Base-by-base conservation (phyloP, 1,140 invertebrate species). In the Halesus radiatus region DNA sequence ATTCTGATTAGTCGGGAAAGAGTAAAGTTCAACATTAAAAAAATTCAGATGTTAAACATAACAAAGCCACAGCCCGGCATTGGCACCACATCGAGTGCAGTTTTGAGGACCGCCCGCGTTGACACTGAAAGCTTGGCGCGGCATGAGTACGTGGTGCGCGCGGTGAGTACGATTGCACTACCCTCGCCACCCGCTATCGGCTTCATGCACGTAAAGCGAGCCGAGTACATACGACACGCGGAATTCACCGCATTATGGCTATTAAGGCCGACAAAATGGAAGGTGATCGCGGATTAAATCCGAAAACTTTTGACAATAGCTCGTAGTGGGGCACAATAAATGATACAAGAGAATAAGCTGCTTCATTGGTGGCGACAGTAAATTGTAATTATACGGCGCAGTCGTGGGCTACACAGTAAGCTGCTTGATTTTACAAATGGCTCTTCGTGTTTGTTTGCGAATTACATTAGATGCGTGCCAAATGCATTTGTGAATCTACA, bases 391-490 rank as follows among this genome's bases (percentile, higher is more conserved):
- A 75, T 20, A n/a, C 53, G 0, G 37, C 53, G n/a, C 54, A 54
- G 72, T 29, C 20, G 20, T 53, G 54, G 52, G 37, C 2, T 5
- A 5, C 16, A 75, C 54, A 75, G 37, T 13, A 32, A 3, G 32
- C 45, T 23, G 45, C 45, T 29, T 74, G 53, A 75, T 75, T 54
- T 54, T 75, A 58, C 72, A 58, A 54, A 75, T 75, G 72, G 72
- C 50, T 58, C 37, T 45, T 26, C 53, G 53, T 75, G 72, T 75
- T 75, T 75, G 72, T 54, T 45, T 58, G 50, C 53, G n/a, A 56
- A 75, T 75, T 75, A 26, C 72, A 75, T 58, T 75, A 75, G 23
- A 75, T 56, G 26, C 29, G 50, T 75, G 53, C 72, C 72, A 75
- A 75, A 75, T 75, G 72, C 72, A 75, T 75, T 75, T 75, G 45